These are phyloP conservation scores for Grapholita molesta DNA, from an alignment of 1,140 invertebrate genomes.

Conservation along the genomic window DNA sequence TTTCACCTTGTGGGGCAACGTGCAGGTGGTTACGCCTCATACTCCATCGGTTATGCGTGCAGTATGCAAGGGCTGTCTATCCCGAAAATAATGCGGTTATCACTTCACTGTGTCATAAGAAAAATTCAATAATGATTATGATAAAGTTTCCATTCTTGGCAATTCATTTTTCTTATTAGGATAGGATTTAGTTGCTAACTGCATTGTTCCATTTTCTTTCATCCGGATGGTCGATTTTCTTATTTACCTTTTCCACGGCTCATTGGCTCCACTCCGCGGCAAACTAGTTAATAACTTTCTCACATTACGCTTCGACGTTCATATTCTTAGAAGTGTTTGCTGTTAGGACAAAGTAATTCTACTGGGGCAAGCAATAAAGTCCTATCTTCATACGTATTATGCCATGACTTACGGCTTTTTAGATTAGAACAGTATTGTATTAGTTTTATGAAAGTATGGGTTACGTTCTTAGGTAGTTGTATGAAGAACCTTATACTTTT, in stretches of 20 bases:
- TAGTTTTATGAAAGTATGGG: neutral
- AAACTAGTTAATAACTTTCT: constrained; percentile 3
- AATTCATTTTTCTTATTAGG: no score
- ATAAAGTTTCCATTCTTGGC: neutral
- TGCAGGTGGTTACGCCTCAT: no score
- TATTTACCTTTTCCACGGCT: neutral
- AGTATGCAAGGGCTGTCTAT: no score
- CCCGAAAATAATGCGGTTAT: no score
- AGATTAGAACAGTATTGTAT: neutral
- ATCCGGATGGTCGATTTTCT: neutral
- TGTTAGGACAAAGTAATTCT: neutral
- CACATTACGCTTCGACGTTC: neutral
- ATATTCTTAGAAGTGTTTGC: neutral
- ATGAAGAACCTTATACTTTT: neutral
- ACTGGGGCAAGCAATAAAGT: neutral
- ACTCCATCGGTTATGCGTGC: no score
- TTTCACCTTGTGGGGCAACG: no score
- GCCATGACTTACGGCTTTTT: neutral
- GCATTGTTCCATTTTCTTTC: neutral
- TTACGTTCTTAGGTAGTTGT: neutral
- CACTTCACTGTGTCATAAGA: no score
- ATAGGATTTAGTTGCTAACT: neutral
- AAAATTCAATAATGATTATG: neutral
- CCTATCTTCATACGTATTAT: neutral
- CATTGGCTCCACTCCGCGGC: neutral